Conservation (phyloP, 2,113 vertebrate species). For the Sylvilagus bachmani region DNA sequence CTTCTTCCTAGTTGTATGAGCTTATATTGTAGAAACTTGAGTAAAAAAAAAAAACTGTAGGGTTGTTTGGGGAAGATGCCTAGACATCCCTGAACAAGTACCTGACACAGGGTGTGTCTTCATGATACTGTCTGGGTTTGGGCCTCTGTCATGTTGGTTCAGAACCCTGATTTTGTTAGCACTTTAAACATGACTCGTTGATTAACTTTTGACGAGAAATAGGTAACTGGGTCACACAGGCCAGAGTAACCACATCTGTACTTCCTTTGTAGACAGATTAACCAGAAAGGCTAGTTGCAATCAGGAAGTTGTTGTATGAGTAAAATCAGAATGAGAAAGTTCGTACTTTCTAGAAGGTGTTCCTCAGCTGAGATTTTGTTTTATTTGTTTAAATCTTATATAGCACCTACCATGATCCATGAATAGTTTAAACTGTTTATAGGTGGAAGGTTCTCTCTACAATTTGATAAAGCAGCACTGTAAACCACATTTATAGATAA, state of each 20-base stretch:
- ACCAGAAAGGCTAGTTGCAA: background rate
- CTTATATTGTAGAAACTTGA: background rate
- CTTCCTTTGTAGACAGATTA: background rate
- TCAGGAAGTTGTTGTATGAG: background rate
- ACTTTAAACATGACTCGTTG: background rate
- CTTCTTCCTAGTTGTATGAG: background rate
- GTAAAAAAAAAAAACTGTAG: background rate
- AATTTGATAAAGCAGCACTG: background rate
- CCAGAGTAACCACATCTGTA: background rate
- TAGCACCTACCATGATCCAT: background rate
- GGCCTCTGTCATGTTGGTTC: background rate
- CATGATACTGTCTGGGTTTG: background rate
- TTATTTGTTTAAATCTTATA: background rate
- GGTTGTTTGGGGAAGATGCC: background rate
- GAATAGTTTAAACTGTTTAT: background rate
- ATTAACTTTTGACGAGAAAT: background rate
- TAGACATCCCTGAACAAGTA: background rate
- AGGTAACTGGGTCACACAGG: background rate
- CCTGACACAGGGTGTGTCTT: background rate
- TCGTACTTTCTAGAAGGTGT: background rate
- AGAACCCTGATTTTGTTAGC: constrained; percentile 18
- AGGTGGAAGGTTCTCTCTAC: background rate
- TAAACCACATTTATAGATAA: background rate
- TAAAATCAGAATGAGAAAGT: background rate
- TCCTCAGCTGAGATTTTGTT: background rate